Base-by-base conservation (phyloP, 2,888 invertebrate genomes). In the Gryllus longicercus region DNA sequence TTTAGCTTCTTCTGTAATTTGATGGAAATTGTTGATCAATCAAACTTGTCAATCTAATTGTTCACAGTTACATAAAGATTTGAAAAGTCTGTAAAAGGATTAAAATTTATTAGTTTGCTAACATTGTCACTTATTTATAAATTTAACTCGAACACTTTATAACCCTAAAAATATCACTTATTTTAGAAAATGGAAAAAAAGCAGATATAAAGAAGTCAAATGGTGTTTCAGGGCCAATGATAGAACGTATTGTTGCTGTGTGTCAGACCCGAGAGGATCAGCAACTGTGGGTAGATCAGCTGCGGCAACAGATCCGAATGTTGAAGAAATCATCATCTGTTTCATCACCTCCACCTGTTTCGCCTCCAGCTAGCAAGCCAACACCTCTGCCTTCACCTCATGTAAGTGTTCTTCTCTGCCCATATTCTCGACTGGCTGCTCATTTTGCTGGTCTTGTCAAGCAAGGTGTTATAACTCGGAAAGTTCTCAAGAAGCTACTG, bases 241-340 rank as follows among this genome's bases (percentile, higher is more conserved):
- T 97, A 85, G 97, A 97, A 85, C 94, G 93, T 79, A 94, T 96
- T 85, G 90, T 94, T 50, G 96, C 97, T 1, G 91, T 95, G 51
- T 98, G 97, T 86, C 94, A 95, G 86, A 95, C 94, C 16, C 92
- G 91, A 85, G 94, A 94, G 78, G 96, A 97, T 86, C 95, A 96
- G 80, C 93, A 93, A 85, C 93, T 94, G 85, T 98, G 97, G 97
- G 93, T 97, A 82, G 95, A 95, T 83, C 88, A 95, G 79, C 88
- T 95, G 76, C 89, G 89, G 83, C 90, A 91, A 84, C 90, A 91
- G 85, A 91, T 91, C 50, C 91, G 91, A 21, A 77, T 77, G 76
- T 78, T 83, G 50, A 75, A 82, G 86, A 87, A 16, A 87, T 87
- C 83, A 87, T 88, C 79, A 90, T 90, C 81, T 84, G 86, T 79